A percentile compares a stretch with the other conserved stretches of the same genome.
These are phyloP conservation scores for Andrena praecox DNA, from an alignment of 2,888 invertebrate species.

Conservation along the genomic window DNA sequence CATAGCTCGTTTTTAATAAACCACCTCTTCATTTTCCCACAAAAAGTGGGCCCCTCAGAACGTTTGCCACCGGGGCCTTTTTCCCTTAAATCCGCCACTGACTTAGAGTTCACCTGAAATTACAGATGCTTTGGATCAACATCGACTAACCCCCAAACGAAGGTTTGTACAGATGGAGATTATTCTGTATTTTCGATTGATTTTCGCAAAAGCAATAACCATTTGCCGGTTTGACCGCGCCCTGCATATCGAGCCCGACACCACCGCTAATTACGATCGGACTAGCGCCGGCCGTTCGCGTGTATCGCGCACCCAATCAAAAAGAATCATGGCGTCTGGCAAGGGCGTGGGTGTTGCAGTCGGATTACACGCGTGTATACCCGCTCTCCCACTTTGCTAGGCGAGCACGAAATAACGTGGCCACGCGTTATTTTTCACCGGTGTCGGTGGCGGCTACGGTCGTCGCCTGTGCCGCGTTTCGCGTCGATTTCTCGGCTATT, in stretches of 20 bases:
- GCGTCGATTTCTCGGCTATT: constrained; percentile 57
- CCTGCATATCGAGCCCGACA: background rate
- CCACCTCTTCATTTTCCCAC: too few species aligned
- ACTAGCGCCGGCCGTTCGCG: constrained; percentile 20
- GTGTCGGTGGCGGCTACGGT: constrained; percentile 21
- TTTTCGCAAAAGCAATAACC: background rate
- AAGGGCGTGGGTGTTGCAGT: constrained; percentile 33
- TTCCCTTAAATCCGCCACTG: too few species aligned
- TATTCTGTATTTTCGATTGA: background rate
- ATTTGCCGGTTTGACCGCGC: too few species aligned
- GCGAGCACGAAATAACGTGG: constrained; percentile 25
- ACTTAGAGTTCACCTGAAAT: too few species aligned
- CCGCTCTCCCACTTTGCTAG: constrained; percentile 17
- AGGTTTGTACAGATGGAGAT: too few species aligned
- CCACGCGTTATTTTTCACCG: constrained; percentile 43
- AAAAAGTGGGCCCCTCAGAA: too few species aligned
- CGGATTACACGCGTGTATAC: constrained; percentile 26
- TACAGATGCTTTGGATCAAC: too few species aligned
- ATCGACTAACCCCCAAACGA: too few species aligned
- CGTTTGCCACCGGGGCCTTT: too few species aligned
- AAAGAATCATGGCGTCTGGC: constrained; percentile 37
- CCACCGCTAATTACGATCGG: constrained; percentile 13
- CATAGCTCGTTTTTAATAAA: too few species aligned
- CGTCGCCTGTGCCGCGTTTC: constrained; percentile 31
- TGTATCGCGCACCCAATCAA: constrained; percentile 23